Conservation (phyloP, 2,113 vertebrate genomes). For the Hystrix cristata region DNA sequence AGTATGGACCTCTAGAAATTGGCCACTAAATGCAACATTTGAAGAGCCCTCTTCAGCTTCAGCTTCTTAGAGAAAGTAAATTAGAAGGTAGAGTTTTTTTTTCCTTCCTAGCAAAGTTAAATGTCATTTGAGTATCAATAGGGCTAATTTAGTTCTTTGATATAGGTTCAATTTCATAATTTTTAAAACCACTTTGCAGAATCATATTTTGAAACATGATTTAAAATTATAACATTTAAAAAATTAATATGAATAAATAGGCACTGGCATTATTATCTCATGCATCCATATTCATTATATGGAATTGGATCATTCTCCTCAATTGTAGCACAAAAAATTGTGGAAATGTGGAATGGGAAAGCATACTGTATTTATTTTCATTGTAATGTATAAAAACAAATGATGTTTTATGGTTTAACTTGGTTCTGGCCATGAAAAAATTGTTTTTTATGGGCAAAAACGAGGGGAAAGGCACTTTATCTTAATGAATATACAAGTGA, state of each 20-base stretch:
- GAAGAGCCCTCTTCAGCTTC: slow-evolving; percentile 19
- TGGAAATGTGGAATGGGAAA: neutral
- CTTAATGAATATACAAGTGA: neutral
- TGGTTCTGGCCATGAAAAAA: neutral
- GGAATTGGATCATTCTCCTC: neutral
- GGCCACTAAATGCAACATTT: slow-evolving; percentile 76
- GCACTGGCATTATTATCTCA: neutral
- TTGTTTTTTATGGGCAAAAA: neutral
- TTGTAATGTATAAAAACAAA: neutral
- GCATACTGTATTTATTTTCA: neutral
- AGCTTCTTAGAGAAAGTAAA: slow-evolving; percentile 63
- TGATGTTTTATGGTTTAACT: neutral
- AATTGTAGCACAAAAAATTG: neutral
- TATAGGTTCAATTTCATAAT: slow-evolving; percentile 8
- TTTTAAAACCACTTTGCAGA: slow-evolving; percentile 23
- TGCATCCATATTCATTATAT: neutral
- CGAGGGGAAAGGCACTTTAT: neutral
- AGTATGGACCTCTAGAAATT: slow-evolving; percentile 75
- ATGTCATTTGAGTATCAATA: slow-evolving; percentile 30
- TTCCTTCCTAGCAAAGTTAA: slow-evolving; percentile 47
- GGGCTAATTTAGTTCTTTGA: slow-evolving; percentile 26
- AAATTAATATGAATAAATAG: neutral
- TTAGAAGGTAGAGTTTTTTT: slow-evolving; percentile 14
- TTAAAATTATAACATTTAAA: slow-evolving; percentile 34
- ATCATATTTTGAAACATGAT: slow-evolving; percentile 29